Evolutionary conservation across 2,797 vertebrate genomes (phyloP).

Genomic region (Gymnoscopelus microlampas): DNA sequence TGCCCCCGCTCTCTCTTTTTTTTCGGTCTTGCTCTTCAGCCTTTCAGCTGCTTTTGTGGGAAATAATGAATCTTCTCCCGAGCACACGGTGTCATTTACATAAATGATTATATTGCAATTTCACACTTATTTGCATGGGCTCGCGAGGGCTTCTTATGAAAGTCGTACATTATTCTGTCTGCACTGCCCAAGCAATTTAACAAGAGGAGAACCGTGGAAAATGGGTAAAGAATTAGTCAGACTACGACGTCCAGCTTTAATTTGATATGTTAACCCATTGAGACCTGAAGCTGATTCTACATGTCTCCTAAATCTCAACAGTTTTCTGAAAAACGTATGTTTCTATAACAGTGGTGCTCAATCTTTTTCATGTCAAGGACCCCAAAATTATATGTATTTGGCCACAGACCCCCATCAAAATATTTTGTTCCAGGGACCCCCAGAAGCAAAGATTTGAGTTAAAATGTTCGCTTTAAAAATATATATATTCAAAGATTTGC

Average conservation of each 20-base stretch:
- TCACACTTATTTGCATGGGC: slow-evolving; percentile 70
- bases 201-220: slow-evolving; percentile 10
- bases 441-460: too few relatives aligned
- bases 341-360: too few relatives aligned
- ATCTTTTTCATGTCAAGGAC: too few relatives aligned
- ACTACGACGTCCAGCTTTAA: slow-evolving; percentile 14
- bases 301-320: too few relatives aligned
- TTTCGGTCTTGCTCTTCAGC: slow-evolving; percentile 21
- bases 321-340: too few relatives aligned
- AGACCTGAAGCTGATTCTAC: too few relatives aligned
- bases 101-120: slow-evolving; percentile 76
- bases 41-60: slow-evolving; percentile 37
- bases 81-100: slow-evolving; percentile 65
- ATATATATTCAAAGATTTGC: too few relatives aligned
- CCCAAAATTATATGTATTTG: too few relatives aligned
- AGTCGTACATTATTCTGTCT: slow-evolving; percentile 68
- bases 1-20: background rate
- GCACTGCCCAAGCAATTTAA: slow-evolving; percentile 52
- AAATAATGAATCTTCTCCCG: slow-evolving; percentile 63
- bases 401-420: too few relatives aligned
- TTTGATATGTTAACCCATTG: slow-evolving; percentile 14
- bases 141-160: slow-evolving; percentile 66
- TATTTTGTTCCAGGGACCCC: too few relatives aligned
- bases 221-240: background rate
- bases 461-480: too few relatives aligned